Base-by-base conservation (phyloP, 2,888 invertebrate genomes). In the Dryobota labecula region DNA sequence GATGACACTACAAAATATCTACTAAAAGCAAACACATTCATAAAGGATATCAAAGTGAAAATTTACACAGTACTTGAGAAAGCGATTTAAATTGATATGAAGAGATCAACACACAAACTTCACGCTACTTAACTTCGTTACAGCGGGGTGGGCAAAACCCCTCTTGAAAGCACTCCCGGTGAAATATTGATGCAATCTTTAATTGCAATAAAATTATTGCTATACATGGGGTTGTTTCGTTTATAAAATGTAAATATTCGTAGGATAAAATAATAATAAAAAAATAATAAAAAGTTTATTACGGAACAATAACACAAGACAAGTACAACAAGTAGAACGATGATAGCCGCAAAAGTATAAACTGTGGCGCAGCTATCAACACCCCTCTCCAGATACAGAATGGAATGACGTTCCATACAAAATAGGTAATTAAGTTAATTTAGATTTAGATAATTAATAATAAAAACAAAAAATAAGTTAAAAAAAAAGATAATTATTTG, bases 21-120 rank as follows among this genome's bases (percentile, higher is more conserved):
- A 47, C 24, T 33, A 27, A 62, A 49, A 57, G 1, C 15, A 56
- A 24, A 70, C 66, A 60, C 33, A 65, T 51, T 64, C 6, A 56
- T 58, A 54, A 54, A 63, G 20, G 49, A 64, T 71, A 79, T 73
- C 70, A 76, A 83, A 73, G 73, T 11, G 49, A 78, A 69, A 78
- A 56, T 80, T 78, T 78, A 66, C 83, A 73, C 54, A 66, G 65
- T 63, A 78, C 79, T 80, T 68, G 73, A 78, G 61, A 73, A 67
- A 62, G 65, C 64, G 64, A 82, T 82, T 82, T 73, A 80, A 82
- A 80, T 85, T 85, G 73, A 83, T 84, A 83, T 84, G 66, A 78
- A 85, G 84, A 83, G 81, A 81, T 83, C 70, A 78, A 74, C 84
- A 78, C 68, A 81, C 80, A 83, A 84, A 73, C 84, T 84, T 85